Percentiles rank a stretch among this genome's conserved stretches.
phyloP scores from a whole-genome alignment of 2,113 vertebrate species.

The Tenrec ecaudatus region DNA sequence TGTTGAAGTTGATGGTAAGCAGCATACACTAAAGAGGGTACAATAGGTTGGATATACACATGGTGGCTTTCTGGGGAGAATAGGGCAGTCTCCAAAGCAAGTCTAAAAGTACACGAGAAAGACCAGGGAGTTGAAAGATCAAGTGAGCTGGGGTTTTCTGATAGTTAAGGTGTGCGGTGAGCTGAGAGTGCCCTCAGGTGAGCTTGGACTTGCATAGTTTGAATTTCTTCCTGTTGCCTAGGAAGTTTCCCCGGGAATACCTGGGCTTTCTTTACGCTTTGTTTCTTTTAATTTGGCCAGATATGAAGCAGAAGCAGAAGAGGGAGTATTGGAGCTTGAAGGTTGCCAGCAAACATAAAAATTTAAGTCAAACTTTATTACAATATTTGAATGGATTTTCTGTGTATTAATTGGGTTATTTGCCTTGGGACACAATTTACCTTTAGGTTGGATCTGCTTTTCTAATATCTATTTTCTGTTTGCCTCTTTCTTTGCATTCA shows the following conservation, averaged over 20 bases:
- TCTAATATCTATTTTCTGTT: background rate
- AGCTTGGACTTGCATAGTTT: background rate
- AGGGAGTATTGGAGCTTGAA: background rate
- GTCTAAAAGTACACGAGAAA: background rate
- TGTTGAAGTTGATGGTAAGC: background rate
- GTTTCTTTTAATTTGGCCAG: background rate
- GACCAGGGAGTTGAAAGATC: background rate
- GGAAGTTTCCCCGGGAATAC: background rate
- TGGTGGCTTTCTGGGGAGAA: background rate
- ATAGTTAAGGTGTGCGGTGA: fast-evolving
- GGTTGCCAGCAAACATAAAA: background rate
- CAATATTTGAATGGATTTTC: background rate
- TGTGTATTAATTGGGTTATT: background rate
- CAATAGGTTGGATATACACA: background rate
- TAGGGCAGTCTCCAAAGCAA: background rate
- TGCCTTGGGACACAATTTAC: background rate
- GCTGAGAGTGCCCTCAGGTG: background rate
- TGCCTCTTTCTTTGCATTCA: conserved; percentile 16
- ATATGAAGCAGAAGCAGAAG: background rate
- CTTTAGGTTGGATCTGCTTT: background rate
- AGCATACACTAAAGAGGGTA: too few relatives aligned
- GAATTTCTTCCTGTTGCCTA: background rate
- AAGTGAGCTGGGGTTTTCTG: background rate
- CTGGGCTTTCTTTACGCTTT: background rate
- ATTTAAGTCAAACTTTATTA: background rate